Conservation (phyloP, 2,113 vertebrate species). For the Phyllostomus discolor region DNA sequence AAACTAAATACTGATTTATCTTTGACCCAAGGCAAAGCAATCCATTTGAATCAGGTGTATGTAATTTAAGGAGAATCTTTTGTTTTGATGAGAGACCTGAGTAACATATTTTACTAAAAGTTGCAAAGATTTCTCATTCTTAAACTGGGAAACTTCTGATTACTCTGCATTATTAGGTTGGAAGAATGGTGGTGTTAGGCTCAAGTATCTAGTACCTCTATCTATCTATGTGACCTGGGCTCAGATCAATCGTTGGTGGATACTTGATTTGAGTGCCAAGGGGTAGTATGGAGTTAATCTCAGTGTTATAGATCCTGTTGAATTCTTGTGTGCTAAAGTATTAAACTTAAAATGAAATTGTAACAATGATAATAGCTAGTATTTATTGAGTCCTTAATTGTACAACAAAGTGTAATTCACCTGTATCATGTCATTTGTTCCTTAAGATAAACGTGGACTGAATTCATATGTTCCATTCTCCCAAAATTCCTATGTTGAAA, state of each 20-base stretch:
- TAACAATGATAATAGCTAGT: neutral
- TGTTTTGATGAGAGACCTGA: neutral
- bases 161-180: neutral
- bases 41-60: neutral
- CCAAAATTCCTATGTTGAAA: neutral
- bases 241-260: neutral
- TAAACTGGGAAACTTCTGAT: neutral
- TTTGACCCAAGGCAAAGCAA: neutral
- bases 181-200: neutral
- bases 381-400: neutral
- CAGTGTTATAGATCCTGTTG: neutral
- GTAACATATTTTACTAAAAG: slow-evolving; percentile 11
- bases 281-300: neutral
- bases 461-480: neutral
- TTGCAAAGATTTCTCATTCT: neutral
- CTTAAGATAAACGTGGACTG: neutral
- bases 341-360: neutral
- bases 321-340: neutral
- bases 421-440: neutral
- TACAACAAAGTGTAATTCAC: neutral
- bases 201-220: neutral
- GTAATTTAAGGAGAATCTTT: neutral
- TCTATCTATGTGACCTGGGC: neutral
- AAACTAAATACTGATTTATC: neutral
- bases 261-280: neutral